Percentiles rank a stretch among this genome's conserved stretches.
Conservation (phyloP, 2,797 vertebrate genomes). For the Acropternis orthonyx region DNA sequence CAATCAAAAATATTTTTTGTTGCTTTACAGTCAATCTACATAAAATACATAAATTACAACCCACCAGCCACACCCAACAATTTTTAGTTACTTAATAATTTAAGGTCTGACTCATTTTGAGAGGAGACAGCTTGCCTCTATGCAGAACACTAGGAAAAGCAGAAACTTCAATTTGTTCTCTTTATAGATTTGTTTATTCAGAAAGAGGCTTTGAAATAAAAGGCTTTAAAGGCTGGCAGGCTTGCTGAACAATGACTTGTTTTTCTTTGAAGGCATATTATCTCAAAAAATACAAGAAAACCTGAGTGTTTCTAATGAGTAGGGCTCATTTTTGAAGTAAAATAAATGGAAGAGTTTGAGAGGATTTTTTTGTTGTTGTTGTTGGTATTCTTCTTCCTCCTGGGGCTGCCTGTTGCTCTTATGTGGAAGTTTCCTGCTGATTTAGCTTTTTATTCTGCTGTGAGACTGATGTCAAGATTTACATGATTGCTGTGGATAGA, state of each 20-base stretch:
- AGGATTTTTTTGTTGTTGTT: not conserved
- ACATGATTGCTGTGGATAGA: conserved; percentile 56
- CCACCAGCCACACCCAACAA: not conserved
- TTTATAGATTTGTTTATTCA: conserved; percentile 61
- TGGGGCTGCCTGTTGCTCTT: conserved; percentile 68
- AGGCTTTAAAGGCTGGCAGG: conserved; percentile 41
- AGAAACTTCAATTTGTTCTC: conserved; percentile 1
- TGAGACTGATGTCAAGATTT: conserved; percentile 68
- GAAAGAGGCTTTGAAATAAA: conserved; percentile 46
- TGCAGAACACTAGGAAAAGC: not conserved
- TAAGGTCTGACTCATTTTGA: conserved; percentile 30
- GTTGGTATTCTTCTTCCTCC: not conserved
- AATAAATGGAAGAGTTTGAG: conserved; percentile 63
- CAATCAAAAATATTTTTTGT: not conserved
- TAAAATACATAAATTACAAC: not conserved
- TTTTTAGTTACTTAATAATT: conserved; percentile 6
- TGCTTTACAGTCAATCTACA: not conserved
- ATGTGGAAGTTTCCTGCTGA: conserved; percentile 61
- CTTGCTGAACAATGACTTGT: conserved; percentile 41
- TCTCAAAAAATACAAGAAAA: conserved; percentile 65
- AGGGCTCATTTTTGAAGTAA: conserved; percentile 64
- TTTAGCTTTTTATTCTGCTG: conserved; percentile 61
- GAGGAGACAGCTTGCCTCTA: not conserved
- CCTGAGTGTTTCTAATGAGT: conserved; percentile 64
- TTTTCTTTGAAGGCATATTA: conserved; percentile 62